phyloP scores from a whole-genome alignment of 2,888 invertebrate species.

The Hartigia nigra region DNA sequence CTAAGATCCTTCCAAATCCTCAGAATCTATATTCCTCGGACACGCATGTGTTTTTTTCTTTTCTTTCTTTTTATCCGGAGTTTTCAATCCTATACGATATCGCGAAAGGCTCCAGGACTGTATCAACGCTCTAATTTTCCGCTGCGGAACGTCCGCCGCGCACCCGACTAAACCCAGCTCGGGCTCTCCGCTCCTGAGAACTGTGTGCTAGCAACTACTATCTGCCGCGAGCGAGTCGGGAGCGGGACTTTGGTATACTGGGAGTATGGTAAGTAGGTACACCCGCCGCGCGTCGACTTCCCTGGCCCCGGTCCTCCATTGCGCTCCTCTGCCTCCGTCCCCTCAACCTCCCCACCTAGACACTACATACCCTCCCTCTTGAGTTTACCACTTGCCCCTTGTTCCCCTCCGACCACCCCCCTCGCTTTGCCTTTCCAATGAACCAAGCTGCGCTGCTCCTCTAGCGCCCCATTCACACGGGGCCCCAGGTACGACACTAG shows the following conservation, averaged over 20 bases:
- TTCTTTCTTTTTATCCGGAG: not conserved
- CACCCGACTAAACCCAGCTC: not conserved
- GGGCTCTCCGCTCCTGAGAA: slow-evolving; percentile 35
- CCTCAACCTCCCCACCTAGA: slow-evolving; percentile 26
- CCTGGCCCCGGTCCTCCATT: slow-evolving; percentile 32
- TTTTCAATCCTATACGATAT: not conserved
- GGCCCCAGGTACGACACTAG: slow-evolving; percentile 39
- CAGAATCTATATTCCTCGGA: not conserved
- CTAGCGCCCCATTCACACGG: slow-evolving; percentile 23
- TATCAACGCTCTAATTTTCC: not conserved
- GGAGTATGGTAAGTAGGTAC: slow-evolving; percentile 65
- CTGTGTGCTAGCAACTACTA: slow-evolving; percentile 59
- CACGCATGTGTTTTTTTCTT: not conserved
- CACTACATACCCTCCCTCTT: slow-evolving; percentile 21
- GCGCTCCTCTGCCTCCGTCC: slow-evolving; percentile 25
- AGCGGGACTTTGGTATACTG: slow-evolving; percentile 60
- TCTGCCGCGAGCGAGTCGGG: slow-evolving; percentile 56
- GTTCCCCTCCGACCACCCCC: slow-evolving; percentile 17
- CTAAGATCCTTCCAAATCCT: not conserved
- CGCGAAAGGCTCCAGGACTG: not conserved
- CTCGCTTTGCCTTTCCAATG: slow-evolving; percentile 26
- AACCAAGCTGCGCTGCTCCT: slow-evolving; percentile 33
- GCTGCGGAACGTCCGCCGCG: not conserved
- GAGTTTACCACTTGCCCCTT: not conserved
- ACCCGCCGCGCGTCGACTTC: slow-evolving; percentile 54